Conservation (phyloP, 2,797 vertebrate species). For the Lutjanus argentimaculatus region DNA sequence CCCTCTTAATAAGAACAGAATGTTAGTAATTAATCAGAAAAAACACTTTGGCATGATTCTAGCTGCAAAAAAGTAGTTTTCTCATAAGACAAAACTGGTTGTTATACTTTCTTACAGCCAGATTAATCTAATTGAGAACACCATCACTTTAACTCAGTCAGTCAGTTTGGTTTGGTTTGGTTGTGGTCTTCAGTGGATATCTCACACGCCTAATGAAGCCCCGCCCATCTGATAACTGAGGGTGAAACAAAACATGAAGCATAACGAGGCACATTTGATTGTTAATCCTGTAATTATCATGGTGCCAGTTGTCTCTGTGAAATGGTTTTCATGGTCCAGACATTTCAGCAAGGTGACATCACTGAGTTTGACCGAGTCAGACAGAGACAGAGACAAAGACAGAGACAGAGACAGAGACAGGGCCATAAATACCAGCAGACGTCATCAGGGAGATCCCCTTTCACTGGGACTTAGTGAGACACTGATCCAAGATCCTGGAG, state of each 20-base stretch:
- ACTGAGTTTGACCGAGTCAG: slow-evolving; percentile 20
- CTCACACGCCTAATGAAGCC: background rate
- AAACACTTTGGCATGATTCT: too few species aligned
- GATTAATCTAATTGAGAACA: background rate
- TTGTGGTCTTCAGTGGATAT: background rate
- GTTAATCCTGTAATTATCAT: background rate
- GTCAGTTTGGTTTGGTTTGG: background rate
- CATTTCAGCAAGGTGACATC: slow-evolving; percentile 21
- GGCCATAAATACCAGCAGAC: slow-evolving; percentile 60
- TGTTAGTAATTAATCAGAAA: too few species aligned
- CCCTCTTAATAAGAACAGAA: too few species aligned
- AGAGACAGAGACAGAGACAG: slow-evolving; percentile 21
- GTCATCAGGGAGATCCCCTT: slow-evolving; percentile 71
- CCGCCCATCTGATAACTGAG: background rate
- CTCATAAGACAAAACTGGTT: too few species aligned
- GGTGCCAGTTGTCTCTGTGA: slow-evolving; percentile 16
- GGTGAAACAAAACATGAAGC: background rate
- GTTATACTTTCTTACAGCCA: too few species aligned
- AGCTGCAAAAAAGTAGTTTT: too few species aligned
- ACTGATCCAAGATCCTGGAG: slow-evolving; percentile 46
- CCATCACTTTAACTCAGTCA: background rate
- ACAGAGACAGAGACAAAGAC: slow-evolving; percentile 31
- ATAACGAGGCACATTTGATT: background rate
- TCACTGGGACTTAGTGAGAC: slow-evolving; percentile 60
- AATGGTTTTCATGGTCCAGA: slow-evolving; percentile 31